Conservation (phyloP, 2,113 vertebrate genomes). For the Tonatia bakeri region DNA sequence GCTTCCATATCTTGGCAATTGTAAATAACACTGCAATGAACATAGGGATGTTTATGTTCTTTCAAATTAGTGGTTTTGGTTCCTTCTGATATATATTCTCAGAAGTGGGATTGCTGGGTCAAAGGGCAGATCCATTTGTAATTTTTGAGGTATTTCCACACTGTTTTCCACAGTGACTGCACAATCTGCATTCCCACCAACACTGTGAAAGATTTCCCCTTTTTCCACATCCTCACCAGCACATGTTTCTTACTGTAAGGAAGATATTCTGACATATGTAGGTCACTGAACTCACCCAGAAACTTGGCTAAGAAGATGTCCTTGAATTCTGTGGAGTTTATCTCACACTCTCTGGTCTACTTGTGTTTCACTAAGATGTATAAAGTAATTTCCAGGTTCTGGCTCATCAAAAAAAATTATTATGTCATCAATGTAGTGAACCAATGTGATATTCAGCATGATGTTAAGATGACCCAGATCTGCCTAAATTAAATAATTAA, state of each 20-base stretch:
- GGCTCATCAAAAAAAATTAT: neutral
- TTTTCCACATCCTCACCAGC: too few species aligned
- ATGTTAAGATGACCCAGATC: neutral
- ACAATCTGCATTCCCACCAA: too few species aligned
- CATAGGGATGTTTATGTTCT: too few species aligned
- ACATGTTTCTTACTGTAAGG: neutral
- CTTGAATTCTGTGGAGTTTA: neutral
- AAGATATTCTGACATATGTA: neutral
- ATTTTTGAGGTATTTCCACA: too few species aligned
- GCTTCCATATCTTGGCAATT: too few species aligned
- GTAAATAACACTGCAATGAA: too few species aligned
- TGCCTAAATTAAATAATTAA: neutral
- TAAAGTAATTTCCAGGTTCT: neutral
- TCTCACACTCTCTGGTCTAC: neutral
- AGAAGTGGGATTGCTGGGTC: too few species aligned
- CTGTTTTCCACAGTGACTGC: too few species aligned
- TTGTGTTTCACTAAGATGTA: neutral
- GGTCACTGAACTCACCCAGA: neutral
- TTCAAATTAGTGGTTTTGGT: too few species aligned
- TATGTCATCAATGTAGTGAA: neutral
- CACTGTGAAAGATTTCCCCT: too few species aligned
- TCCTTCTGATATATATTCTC: too few species aligned
- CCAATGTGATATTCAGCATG: neutral
- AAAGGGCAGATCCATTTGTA: too few species aligned
- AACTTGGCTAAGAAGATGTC: neutral